Evolutionary conservation across 2,797 vertebrate species (phyloP), one percentile per base, ranked within the genome.

Genomic region (Euphonia xanthogaster): DNA sequence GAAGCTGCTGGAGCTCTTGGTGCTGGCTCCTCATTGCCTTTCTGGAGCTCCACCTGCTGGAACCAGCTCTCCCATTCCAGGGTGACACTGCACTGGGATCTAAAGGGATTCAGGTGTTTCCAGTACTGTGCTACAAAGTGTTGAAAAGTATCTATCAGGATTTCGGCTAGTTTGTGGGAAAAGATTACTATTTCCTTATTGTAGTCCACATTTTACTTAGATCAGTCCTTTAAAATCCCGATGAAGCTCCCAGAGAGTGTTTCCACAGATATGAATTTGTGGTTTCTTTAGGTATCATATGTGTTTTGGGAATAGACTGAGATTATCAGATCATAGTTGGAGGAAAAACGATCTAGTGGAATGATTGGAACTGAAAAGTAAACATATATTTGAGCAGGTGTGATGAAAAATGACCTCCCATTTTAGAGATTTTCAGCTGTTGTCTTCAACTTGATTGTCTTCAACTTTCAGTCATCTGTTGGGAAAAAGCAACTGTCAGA

Each of bases 31-130:
- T 67, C 42, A 14, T 39, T 0, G 4, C 37, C 80, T 88, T 93
- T 94, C 88, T 89, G 90, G 33, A 94, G 92, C 94, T 96, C 93
- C 93, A 86, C 84, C 96, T 96, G 3, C 94, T 94, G 96, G 93
- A 93, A 18, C 74, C 61, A 27, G 42, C 83, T 60, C 42, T 48
- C 20, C 14, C 9, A 3, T 47, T 22, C 66, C 50, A 2, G 70
- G 8, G 12, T 42, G 18, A 27, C 30, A 1, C 40, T 72, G 42
- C 58, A 1, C 12, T 0, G 1, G 44, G 20, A 21, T 24, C 14
- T 23, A 1, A 42, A 66, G 51, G 28, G 4, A 27, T 50, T 73
- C 31, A 33, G 18, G 6, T 44, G 27, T 57, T 87, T 53, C 2
- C 1, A 7, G 35, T 53, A 33, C 44, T 50, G 21, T 57, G 5